Percentiles rank a stretch among this genome's conserved stretches.
Conservation (phyloP, 2,888 invertebrate species). For the Acleris laterana region DNA sequence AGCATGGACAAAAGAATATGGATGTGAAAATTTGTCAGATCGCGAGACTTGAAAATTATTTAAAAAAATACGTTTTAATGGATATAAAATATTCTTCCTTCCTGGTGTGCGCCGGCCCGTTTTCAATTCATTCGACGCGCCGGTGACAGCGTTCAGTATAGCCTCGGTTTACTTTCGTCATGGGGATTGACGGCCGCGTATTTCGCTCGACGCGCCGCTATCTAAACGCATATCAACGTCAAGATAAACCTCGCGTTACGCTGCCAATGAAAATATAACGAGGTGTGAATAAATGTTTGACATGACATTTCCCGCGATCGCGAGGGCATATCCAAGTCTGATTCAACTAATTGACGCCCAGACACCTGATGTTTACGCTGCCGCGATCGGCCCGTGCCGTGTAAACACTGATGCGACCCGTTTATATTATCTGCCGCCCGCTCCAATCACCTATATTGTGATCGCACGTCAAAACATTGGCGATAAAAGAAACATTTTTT, state of each 20-base stretch:
- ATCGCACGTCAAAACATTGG: conserved; percentile 12
- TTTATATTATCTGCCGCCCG: conserved; percentile 26
- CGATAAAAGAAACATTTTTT: conserved; percentile 12
- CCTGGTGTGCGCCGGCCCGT: conserved; percentile 6
- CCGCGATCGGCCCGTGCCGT: conserved; percentile 42
- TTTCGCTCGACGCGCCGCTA: conserved; percentile 17
- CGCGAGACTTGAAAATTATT: no score
- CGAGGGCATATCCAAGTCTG: conserved; percentile 23
- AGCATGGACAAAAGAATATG: no score
- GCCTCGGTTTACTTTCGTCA: conserved; percentile 34
- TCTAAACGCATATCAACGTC: conserved; percentile 22
- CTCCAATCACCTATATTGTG: conserved; percentile 18
- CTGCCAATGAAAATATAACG: conserved; percentile 23
- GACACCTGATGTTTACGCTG: conserved; percentile 53
- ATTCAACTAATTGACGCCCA: conserved; percentile 49
- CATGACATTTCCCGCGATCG: conserved; percentile 23
- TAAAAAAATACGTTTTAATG: no score
- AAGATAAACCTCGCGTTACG: conserved; percentile 8
- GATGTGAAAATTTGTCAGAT: no score
- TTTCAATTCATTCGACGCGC: conserved; percentile 22
- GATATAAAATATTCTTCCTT: no score
- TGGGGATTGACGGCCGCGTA: conserved; percentile 29
- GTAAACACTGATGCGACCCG: conserved; percentile 27
- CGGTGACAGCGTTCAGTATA: conserved; percentile 15
- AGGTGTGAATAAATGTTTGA: conserved; percentile 28